These are phyloP conservation scores for Megaceryle torquata DNA, from an alignment of 2,113 vertebrate species.

Conservation along the genomic window DNA sequence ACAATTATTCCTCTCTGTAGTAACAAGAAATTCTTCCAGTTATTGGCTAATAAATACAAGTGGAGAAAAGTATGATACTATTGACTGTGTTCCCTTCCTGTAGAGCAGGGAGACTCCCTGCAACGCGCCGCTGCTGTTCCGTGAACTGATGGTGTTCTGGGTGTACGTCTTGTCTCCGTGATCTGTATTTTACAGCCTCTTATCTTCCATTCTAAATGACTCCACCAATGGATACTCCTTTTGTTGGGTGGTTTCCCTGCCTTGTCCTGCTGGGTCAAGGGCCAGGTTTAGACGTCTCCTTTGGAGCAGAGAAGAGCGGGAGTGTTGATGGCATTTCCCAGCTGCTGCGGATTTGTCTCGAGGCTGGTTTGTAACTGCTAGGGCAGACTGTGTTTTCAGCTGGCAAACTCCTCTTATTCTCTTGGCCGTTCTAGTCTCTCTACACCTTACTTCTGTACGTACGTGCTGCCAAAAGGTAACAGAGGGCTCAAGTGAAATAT, in stretches of 20 bases:
- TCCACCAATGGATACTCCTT: not conserved
- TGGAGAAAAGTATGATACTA: not conserved
- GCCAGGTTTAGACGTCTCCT: accelerated
- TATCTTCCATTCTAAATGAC: not conserved
- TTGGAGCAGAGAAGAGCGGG: not conserved
- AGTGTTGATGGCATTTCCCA: not conserved
- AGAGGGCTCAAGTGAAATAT: not conserved
- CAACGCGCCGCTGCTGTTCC: accelerated
- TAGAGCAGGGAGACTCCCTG: not conserved
- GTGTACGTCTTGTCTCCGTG: accelerated
- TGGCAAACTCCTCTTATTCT: not conserved
- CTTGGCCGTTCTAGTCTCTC: not conserved
- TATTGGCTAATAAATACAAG: not conserved
- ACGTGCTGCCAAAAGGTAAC: not conserved
- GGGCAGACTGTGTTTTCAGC: not conserved
- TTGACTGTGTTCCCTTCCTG: not conserved
- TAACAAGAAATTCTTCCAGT: not conserved
- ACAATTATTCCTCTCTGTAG: not conserved
- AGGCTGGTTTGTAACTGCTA: not conserved
- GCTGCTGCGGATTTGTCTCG: not conserved
- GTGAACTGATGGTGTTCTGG: not conserved
- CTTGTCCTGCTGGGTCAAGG: not conserved
- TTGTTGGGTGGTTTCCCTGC: not conserved
- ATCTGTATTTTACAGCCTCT: not conserved
- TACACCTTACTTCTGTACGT: not conserved